Conservation (phyloP, 23 tunicate genomes). For the Ciona savignyi region DNA sequence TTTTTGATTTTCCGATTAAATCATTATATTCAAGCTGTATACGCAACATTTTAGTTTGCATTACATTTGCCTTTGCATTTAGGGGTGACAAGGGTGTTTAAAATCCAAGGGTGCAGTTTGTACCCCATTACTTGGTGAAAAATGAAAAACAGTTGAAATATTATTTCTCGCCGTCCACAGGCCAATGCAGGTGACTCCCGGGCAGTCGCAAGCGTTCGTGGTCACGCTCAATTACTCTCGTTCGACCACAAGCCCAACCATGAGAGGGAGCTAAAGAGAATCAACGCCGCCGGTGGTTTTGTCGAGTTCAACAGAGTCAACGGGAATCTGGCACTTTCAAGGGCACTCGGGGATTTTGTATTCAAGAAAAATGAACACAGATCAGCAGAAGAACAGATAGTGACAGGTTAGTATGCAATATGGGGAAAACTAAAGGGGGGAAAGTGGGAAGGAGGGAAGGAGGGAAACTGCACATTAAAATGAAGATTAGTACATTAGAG, state of each 20-base stretch:
- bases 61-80: no score
- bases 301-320: slow-evolving; percentile 89
- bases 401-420: slow-evolving; percentile 87
- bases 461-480: no score
- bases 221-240: slow-evolving; percentile 89
- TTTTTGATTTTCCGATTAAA: no score
- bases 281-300: slow-evolving; percentile 97
- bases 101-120: no score
- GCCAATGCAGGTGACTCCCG: slow-evolving; percentile 97
- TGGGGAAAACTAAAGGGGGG: no score
- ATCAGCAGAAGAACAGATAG: slow-evolving; percentile 80
- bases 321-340: slow-evolving; percentile 89
- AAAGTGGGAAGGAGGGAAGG: no score
- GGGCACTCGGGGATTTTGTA: slow-evolving; percentile 90
- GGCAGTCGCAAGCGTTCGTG: slow-evolving; percentile 91
- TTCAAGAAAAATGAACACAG: slow-evolving; percentile 68
- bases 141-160: no score
- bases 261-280: slow-evolving; percentile 76
- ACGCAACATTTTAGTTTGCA: no score
- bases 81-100: no score
- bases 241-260: slow-evolving; percentile 98
- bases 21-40: no score
- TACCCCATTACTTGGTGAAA: no score
- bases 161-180: slow-evolving; percentile 9
- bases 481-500: no score